A percentile compares a stretch with the other conserved stretches of the same genome.
Evolutionary conservation across 2,113 vertebrate genomes (phyloP).

Genomic region (Helogale parvula): DNA sequence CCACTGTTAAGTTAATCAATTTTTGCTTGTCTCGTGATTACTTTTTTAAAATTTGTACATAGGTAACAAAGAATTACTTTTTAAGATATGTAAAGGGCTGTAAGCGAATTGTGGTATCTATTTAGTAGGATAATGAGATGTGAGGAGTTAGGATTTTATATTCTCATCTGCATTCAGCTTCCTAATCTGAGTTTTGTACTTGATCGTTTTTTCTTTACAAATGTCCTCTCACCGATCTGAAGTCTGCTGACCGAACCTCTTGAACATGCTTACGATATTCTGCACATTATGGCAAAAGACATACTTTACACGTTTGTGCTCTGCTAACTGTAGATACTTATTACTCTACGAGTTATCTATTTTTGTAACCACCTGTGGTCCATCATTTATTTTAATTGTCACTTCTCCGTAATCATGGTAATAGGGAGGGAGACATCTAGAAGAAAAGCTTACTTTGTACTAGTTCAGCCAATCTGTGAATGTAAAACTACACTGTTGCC

Average conservation of each 20-base stretch:
- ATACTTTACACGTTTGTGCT: constrained; percentile 64
- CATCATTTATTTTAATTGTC: constrained; percentile 32
- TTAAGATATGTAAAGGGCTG: constrained; percentile 83
- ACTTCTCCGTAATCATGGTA: constrained; percentile 53
- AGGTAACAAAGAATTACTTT: constrained; percentile 77
- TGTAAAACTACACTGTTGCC: constrained; percentile 63
- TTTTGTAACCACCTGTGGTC: constrained; percentile 69
- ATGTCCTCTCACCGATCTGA: background rate
- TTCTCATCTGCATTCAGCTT: constrained; percentile 42
- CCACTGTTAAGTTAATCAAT: background rate
- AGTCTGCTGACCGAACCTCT: constrained; percentile 49
- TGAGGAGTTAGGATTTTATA: constrained; percentile 67
- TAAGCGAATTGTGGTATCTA: constrained; percentile 67
- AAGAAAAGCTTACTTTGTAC: background rate
- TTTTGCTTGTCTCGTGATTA: constrained; percentile 25
- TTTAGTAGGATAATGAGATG: constrained; percentile 24
- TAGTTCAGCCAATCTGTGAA: constrained; percentile 59
- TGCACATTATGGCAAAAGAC: constrained; percentile 35
- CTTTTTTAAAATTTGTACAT: constrained; percentile 78
- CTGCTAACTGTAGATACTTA: constrained; percentile 48
- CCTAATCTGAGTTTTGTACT: background rate
- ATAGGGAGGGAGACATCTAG: background rate
- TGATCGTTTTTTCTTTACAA: constrained; percentile 52
- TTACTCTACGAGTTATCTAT: constrained; percentile 56
- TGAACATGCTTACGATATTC: background rate